Conservation (phyloP, 2,113 vertebrate species). For the Petrocephalus zakoni region DNA sequence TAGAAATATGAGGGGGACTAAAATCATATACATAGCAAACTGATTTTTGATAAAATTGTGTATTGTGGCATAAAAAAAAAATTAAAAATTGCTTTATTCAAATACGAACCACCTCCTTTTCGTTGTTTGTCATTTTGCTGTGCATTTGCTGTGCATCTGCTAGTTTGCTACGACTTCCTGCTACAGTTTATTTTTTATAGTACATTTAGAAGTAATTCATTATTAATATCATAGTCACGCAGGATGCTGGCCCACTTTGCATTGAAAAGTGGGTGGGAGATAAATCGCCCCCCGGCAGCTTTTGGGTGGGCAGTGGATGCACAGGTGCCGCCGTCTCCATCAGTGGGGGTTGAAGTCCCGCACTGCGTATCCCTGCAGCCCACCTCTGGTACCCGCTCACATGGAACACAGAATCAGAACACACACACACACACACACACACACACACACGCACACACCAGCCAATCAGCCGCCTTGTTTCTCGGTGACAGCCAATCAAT, state of each 20-base stretch:
- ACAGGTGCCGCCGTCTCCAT: not conserved
- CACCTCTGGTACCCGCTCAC: not conserved
- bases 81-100: too few species aligned
- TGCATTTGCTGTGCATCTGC: not conserved
- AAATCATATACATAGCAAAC: not conserved
- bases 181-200: not conserved
- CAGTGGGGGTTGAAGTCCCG: not conserved
- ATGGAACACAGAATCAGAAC: not conserved
- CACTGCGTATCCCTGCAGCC: not conserved
- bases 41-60: not conserved
- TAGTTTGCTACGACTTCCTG: not conserved
- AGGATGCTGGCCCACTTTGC: not conserved
- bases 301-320: not conserved
- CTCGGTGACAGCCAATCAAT: conserved; percentile 1
- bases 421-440: not conserved
- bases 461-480: not conserved
- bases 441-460: not conserved
- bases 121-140: not conserved
- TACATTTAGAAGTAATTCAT: not conserved
- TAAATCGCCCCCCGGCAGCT: not conserved
- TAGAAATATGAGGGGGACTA: not conserved
- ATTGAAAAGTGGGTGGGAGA: not conserved
- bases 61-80: not conserved
- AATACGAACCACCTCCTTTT: too few species aligned
- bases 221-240: not conserved